Conservation (phyloP, 2,888 invertebrate genomes). For the Pardosa pseudoannulata region DNA sequence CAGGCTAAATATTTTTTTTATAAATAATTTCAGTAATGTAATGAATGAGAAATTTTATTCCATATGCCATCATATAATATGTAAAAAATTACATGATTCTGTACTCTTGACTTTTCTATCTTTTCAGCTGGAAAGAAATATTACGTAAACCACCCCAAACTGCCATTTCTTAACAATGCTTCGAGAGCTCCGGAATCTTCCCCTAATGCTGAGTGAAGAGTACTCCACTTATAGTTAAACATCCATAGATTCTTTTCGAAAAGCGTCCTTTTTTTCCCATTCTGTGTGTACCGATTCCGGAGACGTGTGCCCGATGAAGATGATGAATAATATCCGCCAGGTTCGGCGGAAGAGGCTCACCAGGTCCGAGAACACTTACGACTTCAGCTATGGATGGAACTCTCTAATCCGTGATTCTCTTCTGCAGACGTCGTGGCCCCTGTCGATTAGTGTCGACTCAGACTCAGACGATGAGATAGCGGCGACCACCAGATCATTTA, state of each 20-base stretch:
- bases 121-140: background rate
- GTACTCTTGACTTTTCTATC: background rate
- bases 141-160: background rate
- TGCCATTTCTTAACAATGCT: background rate
- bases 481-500: constrained; percentile 7
- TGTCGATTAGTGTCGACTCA: constrained; percentile 75
- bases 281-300: background rate
- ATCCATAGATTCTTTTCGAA: background rate
- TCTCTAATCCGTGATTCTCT: constrained; percentile 75
- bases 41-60: too few species aligned
- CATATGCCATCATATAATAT: too few species aligned
- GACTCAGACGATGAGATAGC: constrained; percentile 68
- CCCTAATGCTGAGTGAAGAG: background rate
- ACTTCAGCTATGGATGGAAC: constrained; percentile 74
- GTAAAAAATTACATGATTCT: too few species aligned
- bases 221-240: background rate
- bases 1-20: too few species aligned
- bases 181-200: background rate
- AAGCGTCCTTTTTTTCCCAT: background rate
- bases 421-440: constrained; percentile 75
- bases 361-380: constrained; percentile 69
- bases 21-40: too few species aligned
- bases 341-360: constrained; percentile 63
- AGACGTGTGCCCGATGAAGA: constrained; percentile 34
- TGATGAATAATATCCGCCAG: constrained; percentile 72